These are phyloP conservation scores for Corydoras sp. DNA, from an alignment of 2,113 vertebrate species.

Conservation along the genomic window DNA sequence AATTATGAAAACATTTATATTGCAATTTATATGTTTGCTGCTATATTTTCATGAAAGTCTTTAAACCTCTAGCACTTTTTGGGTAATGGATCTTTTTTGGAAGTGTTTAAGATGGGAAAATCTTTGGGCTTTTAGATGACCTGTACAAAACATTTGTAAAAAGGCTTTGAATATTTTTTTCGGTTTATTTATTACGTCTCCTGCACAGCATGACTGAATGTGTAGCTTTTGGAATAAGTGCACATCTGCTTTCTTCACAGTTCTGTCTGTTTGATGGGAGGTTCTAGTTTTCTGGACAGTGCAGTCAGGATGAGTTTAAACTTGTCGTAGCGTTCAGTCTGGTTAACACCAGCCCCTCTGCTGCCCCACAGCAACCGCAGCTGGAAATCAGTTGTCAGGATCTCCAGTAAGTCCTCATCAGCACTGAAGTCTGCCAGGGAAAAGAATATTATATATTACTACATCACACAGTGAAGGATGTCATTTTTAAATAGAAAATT, in stretches of 20 bases:
- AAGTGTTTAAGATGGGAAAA: too few species aligned
- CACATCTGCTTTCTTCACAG: constrained; percentile 56
- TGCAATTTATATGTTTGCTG: too few species aligned
- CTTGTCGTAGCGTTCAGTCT: constrained; percentile 84
- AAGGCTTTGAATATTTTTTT: too few species aligned
- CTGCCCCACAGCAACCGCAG: constrained; percentile 94
- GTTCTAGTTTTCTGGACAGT: constrained; percentile 90
- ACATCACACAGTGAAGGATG: too few species aligned
- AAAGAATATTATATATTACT: background rate
- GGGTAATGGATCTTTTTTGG: too few species aligned
- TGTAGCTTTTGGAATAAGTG: background rate
- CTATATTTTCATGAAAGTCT: too few species aligned
- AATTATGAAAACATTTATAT: background rate
- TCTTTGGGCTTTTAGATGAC: too few species aligned
- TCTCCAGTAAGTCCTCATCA: constrained; percentile 84
- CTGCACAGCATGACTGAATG: background rate
- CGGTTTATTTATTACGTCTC: too few species aligned
- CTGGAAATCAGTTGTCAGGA: constrained; percentile 94
- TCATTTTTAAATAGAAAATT: too few species aligned
- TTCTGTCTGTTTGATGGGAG: constrained; percentile 71
- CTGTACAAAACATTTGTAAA: too few species aligned
- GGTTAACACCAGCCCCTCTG: constrained; percentile 87
- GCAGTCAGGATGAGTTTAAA: constrained; percentile 93
- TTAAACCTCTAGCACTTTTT: background rate
- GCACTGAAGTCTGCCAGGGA: constrained; percentile 72